A percentile compares a stretch with the other conserved stretches of the same genome.
phyloP scores from a whole-genome alignment of 1,140 invertebrate species.

The Drosophila athabasca region DNA sequence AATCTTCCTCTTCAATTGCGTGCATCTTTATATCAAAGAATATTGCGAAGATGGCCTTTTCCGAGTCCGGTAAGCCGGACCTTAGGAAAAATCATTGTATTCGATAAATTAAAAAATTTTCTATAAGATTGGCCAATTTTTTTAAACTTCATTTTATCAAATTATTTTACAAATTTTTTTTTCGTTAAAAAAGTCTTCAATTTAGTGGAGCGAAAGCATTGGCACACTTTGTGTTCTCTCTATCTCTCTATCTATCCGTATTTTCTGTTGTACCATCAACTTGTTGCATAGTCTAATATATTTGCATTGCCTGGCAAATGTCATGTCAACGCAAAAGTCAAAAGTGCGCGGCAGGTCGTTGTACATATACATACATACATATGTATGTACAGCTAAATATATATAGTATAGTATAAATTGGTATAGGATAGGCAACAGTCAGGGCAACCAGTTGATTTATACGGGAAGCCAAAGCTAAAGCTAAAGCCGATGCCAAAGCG shows the following conservation, averaged over 20 bases:
- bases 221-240: too few relatives aligned
- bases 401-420: constrained; percentile 22
- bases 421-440: constrained; percentile 45
- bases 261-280: neutral
- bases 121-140: too few relatives aligned
- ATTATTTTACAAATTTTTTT: too few relatives aligned
- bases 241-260: neutral
- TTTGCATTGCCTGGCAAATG: constrained; percentile 61
- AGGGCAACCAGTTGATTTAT: constrained; percentile 79
- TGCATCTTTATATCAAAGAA: neutral
- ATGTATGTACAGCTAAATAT: constrained; percentile 25
- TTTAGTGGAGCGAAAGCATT: too few relatives aligned
- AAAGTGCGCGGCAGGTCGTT: constrained; percentile 55
- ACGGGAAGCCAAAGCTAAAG: constrained; percentile 30
- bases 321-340: constrained; percentile 80
- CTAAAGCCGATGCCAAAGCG: too few relatives aligned
- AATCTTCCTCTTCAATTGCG: too few relatives aligned
- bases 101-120: too few relatives aligned
- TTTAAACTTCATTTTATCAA: too few relatives aligned
- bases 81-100: too few relatives aligned
- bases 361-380: constrained; percentile 24
- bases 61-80: too few relatives aligned
- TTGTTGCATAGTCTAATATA: constrained; percentile 50
- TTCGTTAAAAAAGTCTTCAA: too few relatives aligned
- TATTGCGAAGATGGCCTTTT: too few relatives aligned